These are phyloP conservation scores for Drosophila pseudoananassae DNA, from an alignment of 1,140 invertebrate species.

Conservation along the genomic window DNA sequence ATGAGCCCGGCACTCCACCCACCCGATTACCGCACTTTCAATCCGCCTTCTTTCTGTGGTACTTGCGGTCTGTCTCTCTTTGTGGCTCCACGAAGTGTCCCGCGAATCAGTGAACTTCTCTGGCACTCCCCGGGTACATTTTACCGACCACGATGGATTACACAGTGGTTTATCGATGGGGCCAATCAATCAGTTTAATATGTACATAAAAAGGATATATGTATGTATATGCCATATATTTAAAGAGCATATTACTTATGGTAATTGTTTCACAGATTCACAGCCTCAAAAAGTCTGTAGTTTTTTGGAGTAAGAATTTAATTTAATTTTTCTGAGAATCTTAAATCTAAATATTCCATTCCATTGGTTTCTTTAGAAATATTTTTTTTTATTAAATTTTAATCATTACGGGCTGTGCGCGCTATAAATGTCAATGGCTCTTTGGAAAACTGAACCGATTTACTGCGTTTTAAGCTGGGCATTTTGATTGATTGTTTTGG, in stretches of 20 bases:
- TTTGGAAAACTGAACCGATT: conserved; percentile 48
- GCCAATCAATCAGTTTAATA: not conserved
- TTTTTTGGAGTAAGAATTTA: not conserved
- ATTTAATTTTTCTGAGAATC: not conserved
- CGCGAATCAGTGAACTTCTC: conserved; percentile 66
- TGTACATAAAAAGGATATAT: not conserved
- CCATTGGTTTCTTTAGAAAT: not conserved
- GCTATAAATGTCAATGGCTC: conserved; percentile 38
- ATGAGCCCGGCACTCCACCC: conserved; percentile 2
- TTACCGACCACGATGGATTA: conserved; percentile 24
- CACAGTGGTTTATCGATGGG: conserved; percentile 35
- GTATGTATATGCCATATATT: not conserved
- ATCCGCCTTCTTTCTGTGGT: conserved; percentile 22
- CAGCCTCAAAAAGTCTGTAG: too few species aligned
- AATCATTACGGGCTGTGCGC: not conserved
- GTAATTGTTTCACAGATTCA: too few species aligned
- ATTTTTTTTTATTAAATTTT: not conserved
- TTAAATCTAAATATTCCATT: not conserved
- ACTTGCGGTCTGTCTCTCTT: conserved; percentile 53
- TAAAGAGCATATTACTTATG: not conserved
- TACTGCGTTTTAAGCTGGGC: conserved; percentile 24
- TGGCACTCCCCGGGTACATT: conserved; percentile 44
- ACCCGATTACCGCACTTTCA: conserved; percentile 1
- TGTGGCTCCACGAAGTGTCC: conserved; percentile 44
- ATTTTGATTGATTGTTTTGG: conserved; percentile 61